These are phyloP conservation scores for Clinocottus analis DNA, from an alignment of 2,113 vertebrate genomes.

Conservation along the genomic window DNA sequence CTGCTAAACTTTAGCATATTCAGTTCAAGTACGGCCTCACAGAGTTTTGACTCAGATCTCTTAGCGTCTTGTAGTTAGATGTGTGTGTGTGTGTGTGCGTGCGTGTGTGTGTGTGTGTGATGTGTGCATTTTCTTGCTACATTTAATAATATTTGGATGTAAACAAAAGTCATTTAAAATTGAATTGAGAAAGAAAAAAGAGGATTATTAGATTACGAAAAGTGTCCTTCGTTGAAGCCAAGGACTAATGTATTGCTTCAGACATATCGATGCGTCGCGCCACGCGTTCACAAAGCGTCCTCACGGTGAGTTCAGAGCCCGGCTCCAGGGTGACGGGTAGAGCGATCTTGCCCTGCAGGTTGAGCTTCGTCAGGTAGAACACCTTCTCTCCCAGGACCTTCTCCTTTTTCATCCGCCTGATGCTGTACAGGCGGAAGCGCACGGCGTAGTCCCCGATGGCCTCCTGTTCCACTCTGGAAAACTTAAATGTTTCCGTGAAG, in stretches of 20 bases:
- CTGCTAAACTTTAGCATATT: neutral
- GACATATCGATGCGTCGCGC: neutral
- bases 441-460: conserved; percentile 95
- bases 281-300: conserved; percentile 56
- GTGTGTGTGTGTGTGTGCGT: no score
- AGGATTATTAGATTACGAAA: neutral
- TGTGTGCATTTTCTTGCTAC: neutral
- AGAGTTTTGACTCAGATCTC: neutral
- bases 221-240: neutral
- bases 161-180: neutral
- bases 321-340: conserved; percentile 95
- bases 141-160: neutral
- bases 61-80: no score
- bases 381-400: conserved; percentile 98
- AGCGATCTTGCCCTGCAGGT: conserved; percentile 96
- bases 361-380: conserved; percentile 97
- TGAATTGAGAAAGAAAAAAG: neutral
- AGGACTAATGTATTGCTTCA: neutral
- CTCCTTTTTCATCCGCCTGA: conserved; percentile 95
- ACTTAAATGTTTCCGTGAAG: conserved; percentile 97
- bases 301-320: conserved; percentile 92
- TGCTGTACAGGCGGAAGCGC: conserved; percentile 95
- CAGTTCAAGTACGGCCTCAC: neutral
- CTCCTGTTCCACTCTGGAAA: conserved; percentile 93
- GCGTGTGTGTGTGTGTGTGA: no score